These are phyloP conservation scores for Parnassius smintheus DNA, from an alignment of 2,888 invertebrate genomes.

Conservation along the genomic window DNA sequence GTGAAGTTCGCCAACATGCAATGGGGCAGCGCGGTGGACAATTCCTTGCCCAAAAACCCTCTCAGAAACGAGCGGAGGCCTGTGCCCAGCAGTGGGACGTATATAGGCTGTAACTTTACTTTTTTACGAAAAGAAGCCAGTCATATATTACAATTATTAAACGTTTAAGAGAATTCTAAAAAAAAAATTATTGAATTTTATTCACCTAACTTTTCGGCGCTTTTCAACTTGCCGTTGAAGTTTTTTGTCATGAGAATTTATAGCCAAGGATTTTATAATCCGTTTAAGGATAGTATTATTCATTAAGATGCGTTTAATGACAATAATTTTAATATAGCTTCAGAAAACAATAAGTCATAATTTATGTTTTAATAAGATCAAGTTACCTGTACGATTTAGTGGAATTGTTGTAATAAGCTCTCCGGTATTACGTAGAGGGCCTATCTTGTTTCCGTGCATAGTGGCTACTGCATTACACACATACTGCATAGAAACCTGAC, in stretches of 20 bases:
- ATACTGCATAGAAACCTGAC: too few relatives aligned
- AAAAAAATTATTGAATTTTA: slow-evolving; percentile 8
- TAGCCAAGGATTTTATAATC: background rate
- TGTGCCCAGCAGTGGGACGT: too few relatives aligned
- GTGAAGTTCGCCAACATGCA: too few relatives aligned
- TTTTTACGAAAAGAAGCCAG: background rate
- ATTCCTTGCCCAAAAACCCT: too few relatives aligned
- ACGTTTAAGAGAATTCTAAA: background rate
- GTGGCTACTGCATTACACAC: too few relatives aligned
- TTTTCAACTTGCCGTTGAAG: slow-evolving; percentile 1
- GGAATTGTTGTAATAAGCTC: too few relatives aligned
- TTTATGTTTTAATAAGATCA: background rate
- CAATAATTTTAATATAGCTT: background rate
- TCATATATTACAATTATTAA: background rate
- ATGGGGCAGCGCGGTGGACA: too few relatives aligned
- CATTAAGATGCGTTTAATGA: background rate
- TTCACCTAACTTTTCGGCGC: slow-evolving; percentile 5
- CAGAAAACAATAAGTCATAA: background rate
- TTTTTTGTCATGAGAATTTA: background rate
- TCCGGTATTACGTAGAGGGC: too few relatives aligned
- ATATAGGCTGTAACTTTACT: too few relatives aligned
- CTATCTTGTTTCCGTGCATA: too few relatives aligned
- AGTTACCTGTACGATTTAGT: background rate
- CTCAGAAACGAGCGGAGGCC: too few relatives aligned
- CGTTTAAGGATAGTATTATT: background rate